Percentiles rank a stretch among this genome's conserved stretches.
Conservation (phyloP, 92 coral and sea anemone species). For the Montipora capitata region DNA sequence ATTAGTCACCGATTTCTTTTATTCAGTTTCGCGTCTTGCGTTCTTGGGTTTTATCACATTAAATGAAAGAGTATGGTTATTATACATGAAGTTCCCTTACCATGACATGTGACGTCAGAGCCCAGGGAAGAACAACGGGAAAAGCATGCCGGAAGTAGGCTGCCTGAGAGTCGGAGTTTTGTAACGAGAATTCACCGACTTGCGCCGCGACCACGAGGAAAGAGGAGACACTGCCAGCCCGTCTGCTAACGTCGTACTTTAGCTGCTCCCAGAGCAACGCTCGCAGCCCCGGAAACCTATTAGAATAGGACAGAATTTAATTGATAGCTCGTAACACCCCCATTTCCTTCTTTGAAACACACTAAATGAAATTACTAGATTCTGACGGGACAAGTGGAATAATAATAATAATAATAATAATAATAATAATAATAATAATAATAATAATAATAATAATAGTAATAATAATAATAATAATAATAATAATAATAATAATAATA, state of each 20-base stretch:
- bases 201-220: conserved; percentile 82
- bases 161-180: conserved; percentile 65
- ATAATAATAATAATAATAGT: too few relatives aligned
- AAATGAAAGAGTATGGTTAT: background rate
- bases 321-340: too few relatives aligned
- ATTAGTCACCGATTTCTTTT: too few relatives aligned
- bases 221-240: conserved; percentile 79
- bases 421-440: too few relatives aligned
- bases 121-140: conserved; percentile 87
- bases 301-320: background rate
- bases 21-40: too few relatives aligned
- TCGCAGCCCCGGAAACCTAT: conserved; percentile 67
- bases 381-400: too few relatives aligned
- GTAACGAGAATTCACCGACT: conserved; percentile 67
- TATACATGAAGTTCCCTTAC: background rate
- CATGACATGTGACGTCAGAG: conserved; percentile 39
- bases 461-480: too few relatives aligned
- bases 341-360: too few relatives aligned
- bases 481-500: too few relatives aligned
- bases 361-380: too few relatives aligned
- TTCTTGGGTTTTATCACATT: background rate
- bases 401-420: too few relatives aligned
- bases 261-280: conserved; percentile 84
- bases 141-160: conserved; percentile 79
- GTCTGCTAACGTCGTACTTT: conserved; percentile 63